Percentiles rank a stretch among this genome's conserved stretches.
phyloP scores from a whole-genome alignment of 2,113 vertebrate species.

The Trachemys scripta region DNA sequence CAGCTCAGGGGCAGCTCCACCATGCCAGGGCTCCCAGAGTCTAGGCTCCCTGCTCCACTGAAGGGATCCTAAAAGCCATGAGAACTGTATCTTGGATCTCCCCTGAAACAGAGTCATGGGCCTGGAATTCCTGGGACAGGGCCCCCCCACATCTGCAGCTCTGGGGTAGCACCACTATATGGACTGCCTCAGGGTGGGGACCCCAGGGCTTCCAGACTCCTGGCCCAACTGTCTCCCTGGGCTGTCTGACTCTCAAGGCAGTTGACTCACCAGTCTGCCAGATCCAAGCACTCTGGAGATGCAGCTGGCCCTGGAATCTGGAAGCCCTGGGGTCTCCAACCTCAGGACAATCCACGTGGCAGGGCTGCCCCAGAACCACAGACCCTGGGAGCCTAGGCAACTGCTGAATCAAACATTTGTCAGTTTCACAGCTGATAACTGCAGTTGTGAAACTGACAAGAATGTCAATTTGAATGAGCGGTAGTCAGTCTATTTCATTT shows the following conservation, averaged over 20 bases:
- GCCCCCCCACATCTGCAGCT: rapidly evolving
- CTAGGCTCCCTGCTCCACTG: not conserved
- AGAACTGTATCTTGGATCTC: not conserved
- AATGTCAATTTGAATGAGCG: not conserved
- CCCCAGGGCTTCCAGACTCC: not conserved
- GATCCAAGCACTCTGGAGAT: not conserved
- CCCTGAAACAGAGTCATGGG: not conserved
- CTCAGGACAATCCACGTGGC: not conserved
- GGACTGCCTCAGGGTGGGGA: not conserved
- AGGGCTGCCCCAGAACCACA: not conserved
- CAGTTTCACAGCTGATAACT: not conserved
- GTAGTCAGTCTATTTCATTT: not conserved
- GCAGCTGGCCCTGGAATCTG: not conserved
- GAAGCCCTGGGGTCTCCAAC: not conserved
- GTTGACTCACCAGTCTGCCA: not conserved
- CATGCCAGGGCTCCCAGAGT: not conserved
- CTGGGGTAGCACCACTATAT: not conserved
- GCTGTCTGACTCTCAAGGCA: not conserved
- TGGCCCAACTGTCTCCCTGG: not conserved
- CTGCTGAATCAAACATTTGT: not conserved
- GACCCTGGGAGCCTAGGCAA: not conserved
- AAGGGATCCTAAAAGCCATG: not conserved
- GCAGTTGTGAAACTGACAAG: not conserved
- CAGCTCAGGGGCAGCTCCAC: not conserved
- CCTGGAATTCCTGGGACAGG: not conserved